A percentile compares a stretch with the other conserved stretches of the same genome.
These are phyloP conservation scores for Smutsia gigantea DNA, from an alignment of 2,797 vertebrate genomes.

Conservation along the genomic window DNA sequence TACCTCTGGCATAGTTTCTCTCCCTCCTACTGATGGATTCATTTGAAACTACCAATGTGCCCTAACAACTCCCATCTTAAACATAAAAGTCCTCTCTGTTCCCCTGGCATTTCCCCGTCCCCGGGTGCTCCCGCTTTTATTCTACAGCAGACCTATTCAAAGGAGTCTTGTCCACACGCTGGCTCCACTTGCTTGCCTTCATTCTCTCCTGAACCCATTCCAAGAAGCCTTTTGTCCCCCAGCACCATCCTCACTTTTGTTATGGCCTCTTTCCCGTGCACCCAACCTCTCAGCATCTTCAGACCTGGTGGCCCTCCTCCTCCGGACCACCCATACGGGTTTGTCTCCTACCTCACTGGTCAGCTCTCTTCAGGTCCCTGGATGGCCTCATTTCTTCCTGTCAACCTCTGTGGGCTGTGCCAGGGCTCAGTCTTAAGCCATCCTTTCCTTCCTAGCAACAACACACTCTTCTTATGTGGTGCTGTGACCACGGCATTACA, in stretches of 20 bases:
- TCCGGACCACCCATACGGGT: background rate
- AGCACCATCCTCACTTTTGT: background rate
- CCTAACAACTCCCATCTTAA: background rate
- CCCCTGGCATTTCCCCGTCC: background rate
- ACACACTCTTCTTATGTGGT: background rate
- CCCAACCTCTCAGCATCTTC: background rate
- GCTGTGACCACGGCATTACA: background rate
- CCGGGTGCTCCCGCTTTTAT: background rate
- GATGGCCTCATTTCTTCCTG: background rate
- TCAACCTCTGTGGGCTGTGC: background rate
- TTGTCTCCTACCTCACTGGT: background rate
- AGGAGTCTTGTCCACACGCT: background rate
- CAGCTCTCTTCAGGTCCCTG: background rate
- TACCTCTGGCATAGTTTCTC: background rate
- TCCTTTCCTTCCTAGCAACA: background rate
- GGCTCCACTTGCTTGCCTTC: background rate
- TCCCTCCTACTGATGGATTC: background rate
- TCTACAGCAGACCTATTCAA: background rate
- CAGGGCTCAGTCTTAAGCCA: background rate
- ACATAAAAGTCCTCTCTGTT: background rate
- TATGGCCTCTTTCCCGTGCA: background rate
- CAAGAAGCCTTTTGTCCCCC: background rate
- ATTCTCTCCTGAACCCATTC: background rate
- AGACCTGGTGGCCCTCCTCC: background rate
- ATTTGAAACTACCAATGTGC: background rate